A percentile compares a stretch with the other conserved stretches of the same genome.
These are phyloP conservation scores for Notocelia uddmanniana DNA, from an alignment of 2,888 invertebrate genomes.

Conservation along the genomic window DNA sequence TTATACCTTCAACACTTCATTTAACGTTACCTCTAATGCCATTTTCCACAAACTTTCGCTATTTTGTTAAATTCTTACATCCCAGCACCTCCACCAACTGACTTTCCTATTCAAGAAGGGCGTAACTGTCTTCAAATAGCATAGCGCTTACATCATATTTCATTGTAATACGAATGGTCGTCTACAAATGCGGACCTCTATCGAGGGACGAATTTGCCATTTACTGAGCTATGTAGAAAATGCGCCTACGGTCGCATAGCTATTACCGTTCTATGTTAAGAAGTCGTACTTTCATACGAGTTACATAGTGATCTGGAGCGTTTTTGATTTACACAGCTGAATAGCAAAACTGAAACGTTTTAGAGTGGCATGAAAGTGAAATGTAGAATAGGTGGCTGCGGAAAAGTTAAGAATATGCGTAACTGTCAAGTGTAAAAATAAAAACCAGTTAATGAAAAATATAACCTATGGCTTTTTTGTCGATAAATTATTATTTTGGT, in stretches of 20 bases:
- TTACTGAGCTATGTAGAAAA: not conserved
- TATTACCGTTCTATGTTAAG: not conserved
- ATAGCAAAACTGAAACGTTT: not conserved
- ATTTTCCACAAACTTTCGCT: not conserved
- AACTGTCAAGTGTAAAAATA: too few species aligned
- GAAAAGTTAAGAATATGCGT: too few species aligned
- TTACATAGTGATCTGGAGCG: not conserved
- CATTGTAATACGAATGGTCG: not conserved
- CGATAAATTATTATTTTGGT: too few species aligned
- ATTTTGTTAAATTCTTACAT: not conserved
- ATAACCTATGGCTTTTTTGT: too few species aligned
- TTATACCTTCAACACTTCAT: not conserved
- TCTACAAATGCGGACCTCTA: not conserved
- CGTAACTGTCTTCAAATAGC: not conserved
- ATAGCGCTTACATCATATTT: too few species aligned
- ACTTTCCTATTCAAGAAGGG: not conserved
- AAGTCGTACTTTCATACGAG: not conserved
- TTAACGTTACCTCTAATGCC: not conserved
- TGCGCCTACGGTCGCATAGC: not conserved
- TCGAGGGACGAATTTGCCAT: not conserved
- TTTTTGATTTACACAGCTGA: not conserved
- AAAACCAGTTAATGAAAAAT: too few species aligned
- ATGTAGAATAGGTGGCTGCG: not conserved
- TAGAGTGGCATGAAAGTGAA: not conserved
- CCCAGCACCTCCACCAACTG: not conserved